phyloP scores from a whole-genome alignment of 2,888 invertebrate species.

The Stenodera caucasica region DNA sequence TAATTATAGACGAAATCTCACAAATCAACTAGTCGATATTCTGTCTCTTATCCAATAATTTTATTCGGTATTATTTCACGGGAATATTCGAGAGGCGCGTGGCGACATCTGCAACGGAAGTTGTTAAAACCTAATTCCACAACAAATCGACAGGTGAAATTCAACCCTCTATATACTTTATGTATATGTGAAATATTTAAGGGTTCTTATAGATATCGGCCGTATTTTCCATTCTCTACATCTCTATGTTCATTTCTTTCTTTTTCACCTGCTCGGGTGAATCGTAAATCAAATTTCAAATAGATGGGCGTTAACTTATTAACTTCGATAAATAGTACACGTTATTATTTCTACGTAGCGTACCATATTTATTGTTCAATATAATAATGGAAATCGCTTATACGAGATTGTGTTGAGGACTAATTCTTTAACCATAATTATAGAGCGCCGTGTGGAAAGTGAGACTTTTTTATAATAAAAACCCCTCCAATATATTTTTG shows the following conservation, averaged over 20 bases:
- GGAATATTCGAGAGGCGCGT: conserved; percentile 27
- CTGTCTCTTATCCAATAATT: no score
- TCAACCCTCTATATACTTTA: conserved; percentile 38
- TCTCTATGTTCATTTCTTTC: neutral
- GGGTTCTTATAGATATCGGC: conserved; percentile 35
- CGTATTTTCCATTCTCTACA: conserved; percentile 19
- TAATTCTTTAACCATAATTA: conserved; percentile 49
- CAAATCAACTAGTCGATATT: conserved; percentile 1
- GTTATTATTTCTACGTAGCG: conserved; percentile 33
- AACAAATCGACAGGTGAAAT: conserved; percentile 48
- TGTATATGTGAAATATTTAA: conserved; percentile 24
- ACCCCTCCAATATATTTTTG: conserved; percentile 42
- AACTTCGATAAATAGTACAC: conserved; percentile 45
- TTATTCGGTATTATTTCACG: neutral
- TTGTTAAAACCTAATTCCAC: conserved; percentile 49
- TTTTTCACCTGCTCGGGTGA: conserved; percentile 40
- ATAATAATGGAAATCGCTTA: conserved; percentile 32
- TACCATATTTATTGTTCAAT: conserved; percentile 28
- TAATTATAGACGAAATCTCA: neutral
- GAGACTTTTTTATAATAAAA: conserved; percentile 45
- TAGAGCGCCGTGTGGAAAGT: conserved; percentile 49
- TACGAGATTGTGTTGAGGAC: conserved; percentile 45
- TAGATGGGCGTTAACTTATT: conserved; percentile 54
- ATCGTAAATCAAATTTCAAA: conserved; percentile 54
- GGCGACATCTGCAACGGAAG: conserved; percentile 50